Percentiles rank a stretch among this genome's conserved stretches.
These are phyloP conservation scores for Tokudaia tokunoshimensis DNA, from an alignment of 2,797 vertebrate genomes.

Conservation along the genomic window DNA sequence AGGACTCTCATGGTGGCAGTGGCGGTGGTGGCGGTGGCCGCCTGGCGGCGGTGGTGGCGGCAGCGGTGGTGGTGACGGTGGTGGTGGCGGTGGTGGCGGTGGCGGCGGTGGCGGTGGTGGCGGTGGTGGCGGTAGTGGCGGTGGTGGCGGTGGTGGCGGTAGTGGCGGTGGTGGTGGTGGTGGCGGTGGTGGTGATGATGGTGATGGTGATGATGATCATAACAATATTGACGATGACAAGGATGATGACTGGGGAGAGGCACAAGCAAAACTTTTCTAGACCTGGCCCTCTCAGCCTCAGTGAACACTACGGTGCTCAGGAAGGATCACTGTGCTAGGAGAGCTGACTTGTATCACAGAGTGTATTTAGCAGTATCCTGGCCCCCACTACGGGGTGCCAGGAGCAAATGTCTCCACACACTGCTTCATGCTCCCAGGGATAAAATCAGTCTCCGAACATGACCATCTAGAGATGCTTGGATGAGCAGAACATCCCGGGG, in stretches of 20 bases:
- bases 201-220: not conserved
- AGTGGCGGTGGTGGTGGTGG: too few species aligned
- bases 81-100: not conserved
- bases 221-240: not conserved
- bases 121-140: not conserved
- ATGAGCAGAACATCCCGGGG: not conserved
- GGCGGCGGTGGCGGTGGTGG: fast-evolving
- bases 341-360: not conserved
- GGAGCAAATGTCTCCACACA: not conserved
- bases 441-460: not conserved
- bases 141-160: not conserved
- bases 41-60: not conserved
- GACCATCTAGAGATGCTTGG: not conserved
- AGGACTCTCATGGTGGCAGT: not conserved
- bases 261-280: conserved; percentile 20
- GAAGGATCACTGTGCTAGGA: not conserved
- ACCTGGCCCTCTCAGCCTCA: not conserved
- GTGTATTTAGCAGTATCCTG: not conserved
- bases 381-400: not conserved
- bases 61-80: not conserved
- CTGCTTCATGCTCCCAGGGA: not conserved
- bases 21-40: fast-evolving
- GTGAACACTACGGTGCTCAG: not conserved
- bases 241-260: not conserved
- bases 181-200: not conserved